Conservation (phyloP, 2,888 invertebrate species). For the Escarpia spicata region DNA sequence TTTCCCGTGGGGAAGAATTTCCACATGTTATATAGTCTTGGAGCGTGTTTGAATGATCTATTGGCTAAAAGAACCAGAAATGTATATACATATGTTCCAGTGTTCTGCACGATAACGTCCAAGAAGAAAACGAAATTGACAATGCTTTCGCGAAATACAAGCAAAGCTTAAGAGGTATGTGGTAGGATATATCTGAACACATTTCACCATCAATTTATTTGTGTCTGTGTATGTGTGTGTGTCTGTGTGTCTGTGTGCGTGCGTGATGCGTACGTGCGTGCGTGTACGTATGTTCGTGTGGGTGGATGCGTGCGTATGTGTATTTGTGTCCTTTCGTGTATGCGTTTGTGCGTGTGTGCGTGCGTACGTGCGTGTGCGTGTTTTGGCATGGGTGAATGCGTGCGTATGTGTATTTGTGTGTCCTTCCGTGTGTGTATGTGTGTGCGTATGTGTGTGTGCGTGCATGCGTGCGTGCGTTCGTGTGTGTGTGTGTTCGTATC, state of each 20-base stretch:
- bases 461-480: too few species aligned
- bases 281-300: too few species aligned
- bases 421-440: not conserved
- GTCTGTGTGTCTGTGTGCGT: not conserved
- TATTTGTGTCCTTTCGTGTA: not conserved
- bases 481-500: too few species aligned
- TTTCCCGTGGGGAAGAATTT: not conserved
- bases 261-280: too few species aligned
- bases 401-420: not conserved
- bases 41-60: not conserved
- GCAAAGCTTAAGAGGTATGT: constrained; percentile 27
- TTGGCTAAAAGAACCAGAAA: not conserved
- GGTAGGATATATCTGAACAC: too few species aligned
- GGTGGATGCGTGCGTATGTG: not conserved
- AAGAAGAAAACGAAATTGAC: constrained; percentile 37
- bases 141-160: constrained; percentile 34
- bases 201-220: not conserved
- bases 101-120: not conserved
- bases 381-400: not conserved
- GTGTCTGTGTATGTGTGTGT: not conserved
- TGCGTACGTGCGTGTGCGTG: not conserved
- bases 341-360: not conserved
- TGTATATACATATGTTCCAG: not conserved
- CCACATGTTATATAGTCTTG: not conserved
- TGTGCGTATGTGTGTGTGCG: not conserved